Evolutionary conservation across 2,797 vertebrate species (phyloP).

Genomic region (Halcyon badia): DNA sequence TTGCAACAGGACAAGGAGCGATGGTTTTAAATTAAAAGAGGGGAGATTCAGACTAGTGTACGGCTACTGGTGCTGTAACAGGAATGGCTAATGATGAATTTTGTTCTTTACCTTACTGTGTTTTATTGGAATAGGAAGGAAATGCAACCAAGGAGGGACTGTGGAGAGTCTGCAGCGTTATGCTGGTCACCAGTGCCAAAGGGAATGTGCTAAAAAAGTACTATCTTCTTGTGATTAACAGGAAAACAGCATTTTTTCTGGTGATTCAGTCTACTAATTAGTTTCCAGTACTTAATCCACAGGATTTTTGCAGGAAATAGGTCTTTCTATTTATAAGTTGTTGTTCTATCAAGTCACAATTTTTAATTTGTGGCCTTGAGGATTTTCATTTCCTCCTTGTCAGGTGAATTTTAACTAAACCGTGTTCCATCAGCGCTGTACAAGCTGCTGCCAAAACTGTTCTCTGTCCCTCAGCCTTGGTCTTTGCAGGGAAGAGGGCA

Average conservation of each 20-base stretch:
- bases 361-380: conserved; percentile 38
- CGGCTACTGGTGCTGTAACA: neutral
- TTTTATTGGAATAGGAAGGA: neutral
- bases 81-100: neutral
- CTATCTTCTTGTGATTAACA: neutral
- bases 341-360: conserved; percentile 28
- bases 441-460: neutral
- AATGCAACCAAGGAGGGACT: neutral
- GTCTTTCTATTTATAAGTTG: conserved; percentile 32
- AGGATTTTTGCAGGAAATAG: conserved; percentile 41
- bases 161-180: neutral
- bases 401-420: neutral
- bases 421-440: neutral
- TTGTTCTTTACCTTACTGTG: neutral
- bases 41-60: neutral
- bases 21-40: neutral
- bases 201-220: neutral
- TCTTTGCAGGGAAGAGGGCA: neutral
- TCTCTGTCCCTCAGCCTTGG: neutral
- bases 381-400: conserved; percentile 44
- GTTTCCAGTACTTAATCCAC: conserved; percentile 19
- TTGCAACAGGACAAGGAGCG: neutral
- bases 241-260: neutral
- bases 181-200: conserved; percentile 4
- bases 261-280: conserved; percentile 57